Base-by-base conservation (phyloP, 2,797 vertebrate genomes). In the Dermochelys coriacea region DNA sequence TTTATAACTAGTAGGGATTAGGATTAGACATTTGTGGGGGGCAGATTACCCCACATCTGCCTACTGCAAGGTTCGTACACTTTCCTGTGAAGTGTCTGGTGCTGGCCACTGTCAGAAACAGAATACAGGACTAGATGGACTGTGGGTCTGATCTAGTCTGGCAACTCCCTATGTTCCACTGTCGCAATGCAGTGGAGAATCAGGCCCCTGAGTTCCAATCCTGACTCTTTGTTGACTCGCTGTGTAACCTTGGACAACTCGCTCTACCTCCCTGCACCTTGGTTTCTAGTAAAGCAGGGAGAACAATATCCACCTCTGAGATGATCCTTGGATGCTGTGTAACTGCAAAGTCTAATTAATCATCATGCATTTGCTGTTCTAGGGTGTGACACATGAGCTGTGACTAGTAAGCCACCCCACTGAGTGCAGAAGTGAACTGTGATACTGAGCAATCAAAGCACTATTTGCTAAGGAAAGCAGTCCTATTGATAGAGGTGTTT, bases 401-500 rank as follows among this genome's bases (percentile, higher is more conserved):
- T 6, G n/a, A 11, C 8, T 41, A 10, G n/a, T 23, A 37, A 23
- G 21, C 64, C 64, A 37, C 37, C 23, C 64, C 64, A 71, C 19
- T 12, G 41, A 31, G 45, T 31, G 27, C 12, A 27, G 45, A 77
- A 16, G 41, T 49, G 15, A 15, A 75, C 7, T 50, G 4, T 45
- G n/a, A 45, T 0, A 0, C 75, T 37, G 45, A 29, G 45, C n/a
- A 79, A 75, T 59, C 45, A 27, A 31, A 18, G 25, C 45, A 9
- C 71, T 45, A 18, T 29, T 31, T 77, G 45, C 41, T 77, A 49
- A 77, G 74, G 74, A 49, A 31, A 49, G 45, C 15, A 49, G 41
- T 18, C 74, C 25, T 51, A 45, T 57, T 82, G 49, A 41, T 7
- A 68, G 49, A 45, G 18, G 31, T 12, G 27, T 25, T 0, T 0